These are phyloP conservation scores for Podarcis cretensis DNA, from an alignment of 2,113 vertebrate genomes.

Conservation along the genomic window DNA sequence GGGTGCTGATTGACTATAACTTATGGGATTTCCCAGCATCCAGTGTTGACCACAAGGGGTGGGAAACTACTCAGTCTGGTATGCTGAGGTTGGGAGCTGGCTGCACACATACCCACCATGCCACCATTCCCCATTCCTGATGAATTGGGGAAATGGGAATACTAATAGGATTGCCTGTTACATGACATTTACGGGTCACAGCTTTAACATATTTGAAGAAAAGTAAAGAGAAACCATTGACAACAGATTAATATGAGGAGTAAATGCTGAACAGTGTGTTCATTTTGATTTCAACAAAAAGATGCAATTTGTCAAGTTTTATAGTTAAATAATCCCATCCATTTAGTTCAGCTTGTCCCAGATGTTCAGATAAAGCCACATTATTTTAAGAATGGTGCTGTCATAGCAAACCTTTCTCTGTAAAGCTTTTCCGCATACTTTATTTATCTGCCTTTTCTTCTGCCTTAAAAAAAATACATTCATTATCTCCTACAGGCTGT, in stretches of 20 bases:
- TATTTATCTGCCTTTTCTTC: neutral
- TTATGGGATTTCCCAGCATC: no score
- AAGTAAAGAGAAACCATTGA: neutral
- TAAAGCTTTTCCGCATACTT: neutral
- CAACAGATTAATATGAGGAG: neutral
- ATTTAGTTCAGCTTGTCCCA: constrained; percentile 47
- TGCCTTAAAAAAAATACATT: constrained; percentile 39
- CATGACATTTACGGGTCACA: neutral
- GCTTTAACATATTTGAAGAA: neutral
- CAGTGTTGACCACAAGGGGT: no score
- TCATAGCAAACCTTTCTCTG: constrained; percentile 34
- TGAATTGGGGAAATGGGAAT: no score
- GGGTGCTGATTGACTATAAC: no score
- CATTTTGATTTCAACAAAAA: constrained; percentile 35
- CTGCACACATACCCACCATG: no score
- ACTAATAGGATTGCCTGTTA: neutral
- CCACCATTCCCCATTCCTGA: no score
- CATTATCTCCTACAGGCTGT: constrained; percentile 42
- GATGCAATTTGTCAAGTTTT: constrained; percentile 6
- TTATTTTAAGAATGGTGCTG: constrained; percentile 44
- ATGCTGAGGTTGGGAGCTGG: no score
- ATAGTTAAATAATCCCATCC: constrained; percentile 12
- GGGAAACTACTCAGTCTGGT: no score
- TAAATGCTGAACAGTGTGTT: constrained; percentile 20
- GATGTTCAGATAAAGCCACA: constrained; percentile 62